Evolutionary conservation across 2,888 invertebrate species (phyloP).

Genomic region (Petrolisthes cinctipes): DNA sequence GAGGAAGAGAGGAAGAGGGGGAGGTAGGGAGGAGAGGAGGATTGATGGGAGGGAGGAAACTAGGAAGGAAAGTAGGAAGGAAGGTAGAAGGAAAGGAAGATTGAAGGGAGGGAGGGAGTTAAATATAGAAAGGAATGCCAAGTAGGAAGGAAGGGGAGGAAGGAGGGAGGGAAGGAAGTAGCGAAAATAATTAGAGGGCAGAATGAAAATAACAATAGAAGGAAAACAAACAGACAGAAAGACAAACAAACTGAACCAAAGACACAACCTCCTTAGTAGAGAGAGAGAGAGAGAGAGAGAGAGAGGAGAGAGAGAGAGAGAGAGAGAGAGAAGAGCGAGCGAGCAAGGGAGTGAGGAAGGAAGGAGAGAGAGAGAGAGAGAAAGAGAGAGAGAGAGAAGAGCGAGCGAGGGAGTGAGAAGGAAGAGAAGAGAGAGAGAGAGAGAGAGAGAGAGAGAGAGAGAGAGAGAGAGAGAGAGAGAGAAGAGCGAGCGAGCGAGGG

Average conservation of each 20-base stretch:
- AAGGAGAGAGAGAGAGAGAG: neutral
- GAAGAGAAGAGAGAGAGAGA: neutral
- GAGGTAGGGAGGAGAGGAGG: neutral
- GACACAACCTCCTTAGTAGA: too few relatives aligned
- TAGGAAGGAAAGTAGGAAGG: neutral
- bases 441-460: constrained; percentile 17
- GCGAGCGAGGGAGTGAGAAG: neutral
- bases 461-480: neutral
- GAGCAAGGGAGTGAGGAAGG: neutral
- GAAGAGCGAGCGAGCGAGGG: neutral
- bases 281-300: neutral
- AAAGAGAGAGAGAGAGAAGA: neutral
- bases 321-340: neutral
- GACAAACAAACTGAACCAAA: too few relatives aligned
- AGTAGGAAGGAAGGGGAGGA: neutral
- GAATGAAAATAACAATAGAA: neutral
- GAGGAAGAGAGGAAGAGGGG: constrained; percentile 4
- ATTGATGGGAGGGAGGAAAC: too few relatives aligned
- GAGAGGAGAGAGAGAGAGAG: too few relatives aligned
- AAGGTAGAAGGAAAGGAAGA: neutral
- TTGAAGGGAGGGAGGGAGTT: too few relatives aligned
- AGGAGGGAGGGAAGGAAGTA: neutral
- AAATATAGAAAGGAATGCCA: neutral
- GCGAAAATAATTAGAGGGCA: neutral
- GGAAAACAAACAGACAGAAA: too few relatives aligned